phyloP scores from a whole-genome alignment of 1,140 invertebrate genomes.

The Drosophila punjabiensis region DNA sequence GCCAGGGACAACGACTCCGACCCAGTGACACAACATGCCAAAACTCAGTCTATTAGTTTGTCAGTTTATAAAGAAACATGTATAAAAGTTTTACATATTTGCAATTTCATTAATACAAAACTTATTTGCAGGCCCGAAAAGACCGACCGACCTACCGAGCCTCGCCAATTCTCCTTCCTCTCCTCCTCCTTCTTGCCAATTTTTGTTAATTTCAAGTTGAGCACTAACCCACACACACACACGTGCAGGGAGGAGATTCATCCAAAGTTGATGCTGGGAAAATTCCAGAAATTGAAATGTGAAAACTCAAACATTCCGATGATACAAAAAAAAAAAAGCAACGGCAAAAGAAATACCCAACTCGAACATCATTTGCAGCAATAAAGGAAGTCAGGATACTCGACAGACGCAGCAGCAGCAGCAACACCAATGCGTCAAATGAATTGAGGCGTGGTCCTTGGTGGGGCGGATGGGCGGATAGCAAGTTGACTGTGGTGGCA shows the following conservation, averaged over 20 bases:
- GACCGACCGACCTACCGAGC: not conserved
- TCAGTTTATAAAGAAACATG: conserved; percentile 84
- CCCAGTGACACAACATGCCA: conserved; percentile 72
- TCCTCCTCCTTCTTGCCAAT: conserved; percentile 19
- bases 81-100: conserved; percentile 80
- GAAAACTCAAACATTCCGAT: conserved; percentile 81
- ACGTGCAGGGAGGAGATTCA: conserved; percentile 13
- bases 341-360: conserved; percentile 54
- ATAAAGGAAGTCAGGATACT: conserved; percentile 69
- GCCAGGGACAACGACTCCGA: conserved; percentile 33
- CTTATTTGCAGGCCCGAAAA: conserved; percentile 63
- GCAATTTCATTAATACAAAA: conserved; percentile 84
- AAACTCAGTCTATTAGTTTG: conserved; percentile 83
- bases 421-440: conserved; percentile 58
- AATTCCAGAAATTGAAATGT: conserved; percentile 82
- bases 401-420: conserved; percentile 46
- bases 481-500: not conserved
- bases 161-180: not conserved
- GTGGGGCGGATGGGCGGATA: not conserved
- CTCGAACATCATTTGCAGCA: conserved; percentile 81
- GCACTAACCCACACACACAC: conserved; percentile 22
- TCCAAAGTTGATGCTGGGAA: conserved; percentile 59
- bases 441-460: conserved; percentile 34
- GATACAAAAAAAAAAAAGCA: conserved; percentile 47
- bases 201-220: conserved; percentile 81